Evolutionary conservation across 2,113 vertebrate species (phyloP).

Genomic region (Tragelaphus strepsiceros): DNA sequence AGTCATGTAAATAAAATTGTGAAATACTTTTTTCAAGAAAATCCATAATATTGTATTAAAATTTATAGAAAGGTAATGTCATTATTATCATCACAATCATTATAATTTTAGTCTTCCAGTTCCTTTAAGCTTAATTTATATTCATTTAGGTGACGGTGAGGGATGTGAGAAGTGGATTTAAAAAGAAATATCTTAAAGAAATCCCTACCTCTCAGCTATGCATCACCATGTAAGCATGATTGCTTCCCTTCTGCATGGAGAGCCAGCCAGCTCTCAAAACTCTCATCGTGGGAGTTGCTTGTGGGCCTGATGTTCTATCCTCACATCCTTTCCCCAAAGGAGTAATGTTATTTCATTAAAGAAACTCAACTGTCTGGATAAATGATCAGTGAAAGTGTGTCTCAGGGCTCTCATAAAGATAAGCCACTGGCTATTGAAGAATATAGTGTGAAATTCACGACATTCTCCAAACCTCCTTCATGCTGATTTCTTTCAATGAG

Average conservation of each 20-base stretch:
- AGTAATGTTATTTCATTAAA: conserved; percentile 64
- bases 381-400: conserved; percentile 55
- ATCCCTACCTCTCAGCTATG: background rate
- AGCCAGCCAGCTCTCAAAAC: background rate
- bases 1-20: background rate
- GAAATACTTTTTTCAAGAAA: background rate
- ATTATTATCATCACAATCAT: background rate
- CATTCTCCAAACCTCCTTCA: background rate
- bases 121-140: background rate
- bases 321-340: conserved; percentile 33
- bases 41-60: background rate
- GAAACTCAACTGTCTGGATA: conserved; percentile 55
- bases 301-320: background rate
- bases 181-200: background rate
- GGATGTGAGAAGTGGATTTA: background rate
- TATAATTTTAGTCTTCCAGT: background rate
- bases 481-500: conserved; percentile 51
- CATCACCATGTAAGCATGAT: accelerated
- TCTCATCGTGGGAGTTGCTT: background rate
- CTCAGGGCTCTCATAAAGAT: conserved; percentile 60
- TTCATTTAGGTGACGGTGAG: background rate
- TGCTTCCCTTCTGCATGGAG: background rate
- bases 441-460: conserved; percentile 21
- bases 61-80: background rate
- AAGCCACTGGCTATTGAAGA: conserved; percentile 55